Base-by-base conservation (phyloP, 1,140 invertebrate species). In the Acromyrmex echinatior region DNA sequence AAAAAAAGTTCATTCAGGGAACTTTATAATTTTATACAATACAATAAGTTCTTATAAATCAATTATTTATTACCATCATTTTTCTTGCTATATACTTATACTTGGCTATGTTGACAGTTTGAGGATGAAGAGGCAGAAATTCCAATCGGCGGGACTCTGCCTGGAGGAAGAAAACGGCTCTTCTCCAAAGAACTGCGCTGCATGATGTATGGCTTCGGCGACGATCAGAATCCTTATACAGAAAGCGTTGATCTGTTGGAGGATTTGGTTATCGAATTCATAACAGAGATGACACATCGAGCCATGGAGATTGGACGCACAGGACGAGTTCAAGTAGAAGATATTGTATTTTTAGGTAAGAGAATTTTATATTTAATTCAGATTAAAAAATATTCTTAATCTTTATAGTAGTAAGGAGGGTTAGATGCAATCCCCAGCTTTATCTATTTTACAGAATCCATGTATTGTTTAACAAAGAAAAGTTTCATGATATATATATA, bases 131-230 rank as follows among this genome's bases (percentile, higher is more conserved):
- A 96, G 58, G 95, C 96, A 2, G 97, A 97, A 89, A 96, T 96
- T 66, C 96, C 96, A 63, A 95, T 97, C 60, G 95, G 95, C 25
- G 96, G 96, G 18, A 95, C 96, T 21, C 97, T 97, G 56, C 96
- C 97, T 18, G 96, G 97, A 70, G 98, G 97, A 21, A 96, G 98
- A 31, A 98, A 98, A 95, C 96, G 98, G 71, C 93, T 98, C 1
- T 99, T 99, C 90, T 98, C 98, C 53, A 98, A 99, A 94, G 98
- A 99, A 95, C 95, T 99, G 62, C 96, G 99, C 56, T 99, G 99
- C 92, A 99, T 99, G 99, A 99, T 99, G 98, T 99, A 99, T 95
- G 99, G 99, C 0, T 99, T 99, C 96, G 99, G 99, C n/a, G 99
- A 99, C 96, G 99, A 99, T 95, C 98, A 99, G 94, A 99, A 99